These are phyloP conservation scores for Heliocidaris tuberculata DNA, from an alignment of 35 echinoderm and acorn worm genomes.

Conservation along the genomic window DNA sequence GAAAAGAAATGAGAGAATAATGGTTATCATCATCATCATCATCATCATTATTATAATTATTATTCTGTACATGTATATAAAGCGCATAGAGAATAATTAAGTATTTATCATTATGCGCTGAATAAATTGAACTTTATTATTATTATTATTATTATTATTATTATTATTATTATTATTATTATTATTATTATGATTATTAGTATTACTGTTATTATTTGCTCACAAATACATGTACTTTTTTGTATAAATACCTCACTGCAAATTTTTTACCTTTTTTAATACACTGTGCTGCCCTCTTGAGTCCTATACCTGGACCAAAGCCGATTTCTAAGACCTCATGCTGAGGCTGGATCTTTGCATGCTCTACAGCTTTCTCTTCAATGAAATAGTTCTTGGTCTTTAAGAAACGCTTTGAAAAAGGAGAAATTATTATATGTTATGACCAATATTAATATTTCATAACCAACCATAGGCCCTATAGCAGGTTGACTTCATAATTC, in stretches of 20 bases:
- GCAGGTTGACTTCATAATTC: too few relatives aligned
- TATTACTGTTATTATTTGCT: neutral
- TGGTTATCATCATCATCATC: too few relatives aligned
- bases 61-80: neutral
- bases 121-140: neutral
- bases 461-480: too few relatives aligned
- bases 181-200: neutral
- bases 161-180: neutral
- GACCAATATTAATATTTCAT: too few relatives aligned
- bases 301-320: slow-evolving; percentile 79
- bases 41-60: neutral
- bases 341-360: slow-evolving; percentile 53
- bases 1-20: too few relatives aligned
- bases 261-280: slow-evolving; percentile 50
- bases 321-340: slow-evolving; percentile 81
- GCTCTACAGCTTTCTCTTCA: slow-evolving; percentile 53
- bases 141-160: neutral
- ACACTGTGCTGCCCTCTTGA: slow-evolving; percentile 57
- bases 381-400: slow-evolving; percentile 25
- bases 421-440: too few relatives aligned
- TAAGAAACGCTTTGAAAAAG: neutral
- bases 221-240: neutral
- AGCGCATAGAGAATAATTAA: neutral
- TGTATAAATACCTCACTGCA: neutral
- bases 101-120: too few relatives aligned